Conservation (phyloP, 2,797 vertebrate genomes). For the Acomys russatus region DNA sequence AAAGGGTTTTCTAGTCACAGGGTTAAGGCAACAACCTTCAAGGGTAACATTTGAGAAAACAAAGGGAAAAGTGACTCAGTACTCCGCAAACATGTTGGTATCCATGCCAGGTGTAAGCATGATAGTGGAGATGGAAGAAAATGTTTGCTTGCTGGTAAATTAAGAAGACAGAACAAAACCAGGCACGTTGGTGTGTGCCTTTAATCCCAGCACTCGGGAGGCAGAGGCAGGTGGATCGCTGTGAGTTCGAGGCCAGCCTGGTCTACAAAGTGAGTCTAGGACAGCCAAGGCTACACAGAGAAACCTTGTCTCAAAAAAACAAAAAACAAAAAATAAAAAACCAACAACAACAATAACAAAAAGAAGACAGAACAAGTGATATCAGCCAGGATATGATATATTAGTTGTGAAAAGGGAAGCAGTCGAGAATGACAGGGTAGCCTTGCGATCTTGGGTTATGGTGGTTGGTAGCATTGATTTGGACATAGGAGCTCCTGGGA, state of each 20-base stretch:
- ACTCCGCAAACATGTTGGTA: not conserved
- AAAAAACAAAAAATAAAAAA: no score
- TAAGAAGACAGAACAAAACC: not conserved
- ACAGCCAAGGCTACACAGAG: no score
- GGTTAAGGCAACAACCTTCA: not conserved
- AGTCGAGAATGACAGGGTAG: not conserved
- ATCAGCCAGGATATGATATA: not conserved
- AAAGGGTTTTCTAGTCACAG: not conserved
- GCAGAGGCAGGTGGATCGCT: no score
- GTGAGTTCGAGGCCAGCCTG: no score
- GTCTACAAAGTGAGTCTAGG: no score
- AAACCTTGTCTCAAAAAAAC: no score
- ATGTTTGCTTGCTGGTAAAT: not conserved
- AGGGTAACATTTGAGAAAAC: not conserved
- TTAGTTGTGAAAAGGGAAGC: not conserved
- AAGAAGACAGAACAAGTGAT: not conserved
- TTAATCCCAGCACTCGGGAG: no score
- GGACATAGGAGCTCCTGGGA: not conserved
- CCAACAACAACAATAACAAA: no score
- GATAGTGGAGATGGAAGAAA: not conserved
- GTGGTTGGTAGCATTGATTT: not conserved
- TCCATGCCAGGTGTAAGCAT: not conserved
- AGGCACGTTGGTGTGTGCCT: no score
- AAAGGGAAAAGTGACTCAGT: not conserved
- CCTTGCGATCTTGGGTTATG: not conserved